phyloP scores from a whole-genome alignment of 2,797 vertebrate genomes.

The Protonibea diacanthus region DNA sequence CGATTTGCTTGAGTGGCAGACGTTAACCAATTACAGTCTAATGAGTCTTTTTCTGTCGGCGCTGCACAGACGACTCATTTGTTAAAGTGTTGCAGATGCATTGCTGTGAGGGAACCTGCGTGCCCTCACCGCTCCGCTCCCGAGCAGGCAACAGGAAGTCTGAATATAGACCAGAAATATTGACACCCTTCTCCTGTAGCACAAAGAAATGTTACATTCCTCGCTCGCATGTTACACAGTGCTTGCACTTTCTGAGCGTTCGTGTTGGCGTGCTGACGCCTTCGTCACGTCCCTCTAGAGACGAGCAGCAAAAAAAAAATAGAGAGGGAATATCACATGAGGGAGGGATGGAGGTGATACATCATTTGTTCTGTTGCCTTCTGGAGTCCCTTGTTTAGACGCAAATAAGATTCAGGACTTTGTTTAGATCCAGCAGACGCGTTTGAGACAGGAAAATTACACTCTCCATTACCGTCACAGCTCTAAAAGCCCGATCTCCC shows the following conservation, averaged over 20 bases:
- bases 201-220: conserved; percentile 48
- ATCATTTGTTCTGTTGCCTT: conserved; percentile 59
- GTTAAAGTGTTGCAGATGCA: conserved; percentile 12
- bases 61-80: conserved; percentile 12
- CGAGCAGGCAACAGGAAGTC: conserved; percentile 56
- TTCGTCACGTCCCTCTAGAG: conserved; percentile 47
- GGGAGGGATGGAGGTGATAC: conserved; percentile 53
- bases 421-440: neutral
- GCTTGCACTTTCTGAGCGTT: conserved; percentile 54
- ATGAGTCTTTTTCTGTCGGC: neutral
- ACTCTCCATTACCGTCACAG: neutral
- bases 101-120: conserved; percentile 19
- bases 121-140: conserved; percentile 5
- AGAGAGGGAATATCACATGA: conserved; percentile 59
- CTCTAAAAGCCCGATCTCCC: neutral
- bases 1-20: neutral
- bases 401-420: neutral
- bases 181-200: conserved; percentile 58
- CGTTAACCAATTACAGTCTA: neutral
- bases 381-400: conserved; percentile 1
- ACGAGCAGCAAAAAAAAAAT: conserved; percentile 6
- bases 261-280: conserved; percentile 46
- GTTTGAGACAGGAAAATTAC: neutral
- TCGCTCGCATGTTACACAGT: conserved; percentile 22
- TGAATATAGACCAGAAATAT: conserved; percentile 67